Evolutionary conservation across 2,113 vertebrate genomes (phyloP).

Genomic region (Paradoxurus hermaphroditus): DNA sequence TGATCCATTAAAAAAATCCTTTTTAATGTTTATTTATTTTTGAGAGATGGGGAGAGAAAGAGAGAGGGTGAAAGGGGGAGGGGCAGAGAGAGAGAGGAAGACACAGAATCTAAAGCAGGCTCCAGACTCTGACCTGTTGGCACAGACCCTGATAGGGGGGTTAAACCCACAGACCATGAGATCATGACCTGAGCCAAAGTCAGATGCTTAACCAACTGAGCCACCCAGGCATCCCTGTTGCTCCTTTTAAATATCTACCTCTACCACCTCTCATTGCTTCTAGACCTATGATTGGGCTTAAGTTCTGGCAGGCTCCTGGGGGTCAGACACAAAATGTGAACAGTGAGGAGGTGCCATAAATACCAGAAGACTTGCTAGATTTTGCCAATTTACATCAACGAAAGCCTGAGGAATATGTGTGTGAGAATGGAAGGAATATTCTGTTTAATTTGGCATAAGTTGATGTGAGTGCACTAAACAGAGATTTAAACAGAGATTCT

Average conservation of each 20-base stretch:
- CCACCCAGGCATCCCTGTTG: neutral
- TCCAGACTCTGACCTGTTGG: too few species aligned
- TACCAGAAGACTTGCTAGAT: neutral
- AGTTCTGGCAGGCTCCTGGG: neutral
- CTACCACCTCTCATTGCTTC: neutral
- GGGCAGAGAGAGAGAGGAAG: too few species aligned
- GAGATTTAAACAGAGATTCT: neutral
- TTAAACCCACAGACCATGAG: too few species aligned
- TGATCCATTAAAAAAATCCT: neutral
- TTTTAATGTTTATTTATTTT: too few species aligned
- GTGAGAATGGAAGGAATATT: neutral
- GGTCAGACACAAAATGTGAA: neutral
- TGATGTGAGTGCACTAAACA: neutral
- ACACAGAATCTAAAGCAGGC: too few species aligned
- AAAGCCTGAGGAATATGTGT: neutral
- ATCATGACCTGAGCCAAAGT: too few species aligned
- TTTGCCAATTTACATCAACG: neutral
- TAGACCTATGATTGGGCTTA: neutral
- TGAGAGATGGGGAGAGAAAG: too few species aligned
- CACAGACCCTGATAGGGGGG: too few species aligned
- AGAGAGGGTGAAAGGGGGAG: too few species aligned
- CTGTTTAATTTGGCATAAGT: neutral
- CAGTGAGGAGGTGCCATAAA: neutral
- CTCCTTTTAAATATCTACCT: neutral
- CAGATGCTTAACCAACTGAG: too few species aligned